Evolutionary conservation across 2,113 vertebrate species (phyloP), one percentile per base, ranked within the genome.

Genomic region (Phylloscopus whistleri): DNA sequence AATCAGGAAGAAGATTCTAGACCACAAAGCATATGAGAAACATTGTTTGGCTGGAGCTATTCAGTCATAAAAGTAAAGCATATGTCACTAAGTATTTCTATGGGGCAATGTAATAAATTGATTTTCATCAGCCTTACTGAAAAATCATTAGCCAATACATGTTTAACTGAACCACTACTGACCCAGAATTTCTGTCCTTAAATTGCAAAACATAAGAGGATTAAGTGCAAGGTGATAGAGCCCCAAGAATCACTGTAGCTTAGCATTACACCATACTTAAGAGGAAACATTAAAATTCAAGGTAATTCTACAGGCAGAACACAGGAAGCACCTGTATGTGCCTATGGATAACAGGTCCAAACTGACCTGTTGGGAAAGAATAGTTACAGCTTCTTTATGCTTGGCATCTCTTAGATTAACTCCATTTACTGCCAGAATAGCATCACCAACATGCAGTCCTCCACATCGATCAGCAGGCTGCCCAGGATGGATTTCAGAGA

Each of bases 371-470:
- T 99, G 99, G 20, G 99, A 99, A 92, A 99, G 98, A 93, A 99
- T 99, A 95, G 99, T 99, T 63, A 99, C 99, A 12, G 99, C 99
- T 97, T 99, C 99, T 98, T 99, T 99, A 97, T 99, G 99, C 84
- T 99, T 99, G 81, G 99, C 99, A 83, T 99, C 99, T 82, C 99
- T 98, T 90, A 99, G 94, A 94, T 99, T 99, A 95, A 99, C 99
- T 92, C 99, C 99, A 92, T 99, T 99, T 84, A 99, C 99, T 33
- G 99, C 99, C 56, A 99, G 95, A 97, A 99, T 98, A 89, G 99
- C 99, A 66, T 99, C 99, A 43, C 99, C 99, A 15, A 99, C 99
- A 22, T 99, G 99, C 9, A 99, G 97, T 19, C 99, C 99, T 76
- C 99, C 98, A 78, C 99, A 99, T 44, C 99, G 95, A 95, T 99